Percentiles rank a stretch among this genome's conserved stretches.
Evolutionary conservation across 2,113 vertebrate species (phyloP).

Genomic region (Puntigrus tetrazona): DNA sequence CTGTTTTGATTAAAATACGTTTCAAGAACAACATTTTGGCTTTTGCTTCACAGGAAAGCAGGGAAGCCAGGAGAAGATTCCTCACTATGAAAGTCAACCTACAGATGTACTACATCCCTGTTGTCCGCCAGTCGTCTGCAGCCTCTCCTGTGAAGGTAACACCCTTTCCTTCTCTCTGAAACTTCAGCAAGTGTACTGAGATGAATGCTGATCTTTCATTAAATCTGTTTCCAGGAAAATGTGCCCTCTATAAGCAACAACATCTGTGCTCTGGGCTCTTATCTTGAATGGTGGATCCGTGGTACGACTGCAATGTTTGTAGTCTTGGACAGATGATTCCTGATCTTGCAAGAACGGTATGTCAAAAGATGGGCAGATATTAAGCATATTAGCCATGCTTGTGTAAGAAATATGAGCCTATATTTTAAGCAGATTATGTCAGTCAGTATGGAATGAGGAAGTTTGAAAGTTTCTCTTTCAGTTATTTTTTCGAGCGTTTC

Average conservation of each 20-base stretch:
- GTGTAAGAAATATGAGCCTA: background rate
- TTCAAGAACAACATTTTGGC: background rate
- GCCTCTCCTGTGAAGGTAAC: conserved; percentile 64
- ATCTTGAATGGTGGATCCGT: conserved; percentile 85
- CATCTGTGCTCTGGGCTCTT: conserved; percentile 77
- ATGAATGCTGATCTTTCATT: background rate
- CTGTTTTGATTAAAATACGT: background rate
- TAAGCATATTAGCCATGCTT: background rate
- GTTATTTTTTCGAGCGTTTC: background rate
- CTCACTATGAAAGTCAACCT: conserved; percentile 85
- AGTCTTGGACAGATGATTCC: conserved; percentile 84
- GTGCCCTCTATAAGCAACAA: conserved; percentile 44
- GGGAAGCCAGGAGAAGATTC: conserved; percentile 82
- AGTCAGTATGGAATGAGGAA: conserved; percentile 15
- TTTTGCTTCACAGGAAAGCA: conserved; percentile 80
- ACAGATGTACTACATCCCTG: conserved; percentile 91
- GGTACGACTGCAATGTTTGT: conserved; percentile 88
- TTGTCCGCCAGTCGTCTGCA: conserved; percentile 56
- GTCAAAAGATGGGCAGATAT: background rate
- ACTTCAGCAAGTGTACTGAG: background rate
- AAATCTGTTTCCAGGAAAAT: conserved; percentile 58
- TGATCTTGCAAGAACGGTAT: conserved; percentile 87
- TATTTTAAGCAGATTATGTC: background rate
- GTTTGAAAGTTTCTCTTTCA: conserved; percentile 1
- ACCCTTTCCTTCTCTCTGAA: background rate